Base-by-base conservation (phyloP, 1,140 invertebrate species). In the Zelostemma sp. region DNA sequence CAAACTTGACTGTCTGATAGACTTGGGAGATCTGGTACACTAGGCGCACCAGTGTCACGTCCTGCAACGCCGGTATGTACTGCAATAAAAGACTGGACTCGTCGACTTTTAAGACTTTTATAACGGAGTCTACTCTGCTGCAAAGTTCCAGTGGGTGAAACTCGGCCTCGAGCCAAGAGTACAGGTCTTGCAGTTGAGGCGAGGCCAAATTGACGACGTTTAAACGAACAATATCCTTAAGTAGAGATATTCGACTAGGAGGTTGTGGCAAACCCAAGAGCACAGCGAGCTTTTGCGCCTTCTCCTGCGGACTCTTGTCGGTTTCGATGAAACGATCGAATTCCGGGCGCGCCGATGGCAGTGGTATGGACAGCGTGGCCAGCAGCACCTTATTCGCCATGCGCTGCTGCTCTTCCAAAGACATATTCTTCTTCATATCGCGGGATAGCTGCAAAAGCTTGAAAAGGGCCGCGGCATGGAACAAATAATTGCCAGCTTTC, bases 351-450 rank as follows among this genome's bases (percentile, higher is more conserved):
- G 95, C 91, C 0, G 96, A 96, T 19, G 97, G 96, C 67, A 99
- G 87, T 1, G 97, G 97, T 59, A 99, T 96, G 1, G 97, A 95
- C 14, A 99, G 86, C 0, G 96, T 97, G 1, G 97, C 96, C 46
- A 98, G 88, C 12, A 98, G 82, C 0, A 99, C 96, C 59, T 93
- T 90, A 56, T 95, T 96, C 0, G 96, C 96, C 93, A 98, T 97
- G 76, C 92, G 92, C 81, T 96, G 95, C 33, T 97, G 84, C 79
- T 98, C 96, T 50, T 97, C 95, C 38, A 90, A 89, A 0, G 96
- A 97, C 58, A 97, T 93, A 78, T 98, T 99, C 84, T 98, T 99
- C 81, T 98, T 97, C 90, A 99, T 94, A 76, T 99, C 97, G 49
- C 95, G 91, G 2, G 92, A 96, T 25, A 99, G 86, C 79, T 97